These are phyloP conservation scores for Oscheius sp. DNA, from an alignment of 2,888 invertebrate species.

Conservation along the genomic window DNA sequence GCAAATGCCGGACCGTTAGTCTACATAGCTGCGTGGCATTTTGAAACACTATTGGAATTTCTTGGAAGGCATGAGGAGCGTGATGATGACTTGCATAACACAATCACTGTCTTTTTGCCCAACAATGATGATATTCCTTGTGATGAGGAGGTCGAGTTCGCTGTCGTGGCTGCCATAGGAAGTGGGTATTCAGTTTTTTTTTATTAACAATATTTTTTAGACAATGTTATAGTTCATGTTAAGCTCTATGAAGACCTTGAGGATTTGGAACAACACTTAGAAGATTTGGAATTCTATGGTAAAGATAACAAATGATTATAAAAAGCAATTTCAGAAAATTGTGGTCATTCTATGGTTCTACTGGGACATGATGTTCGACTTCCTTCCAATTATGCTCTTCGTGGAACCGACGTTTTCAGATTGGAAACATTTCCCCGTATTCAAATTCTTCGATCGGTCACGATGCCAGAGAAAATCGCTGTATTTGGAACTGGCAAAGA, in stretches of 20 bases:
- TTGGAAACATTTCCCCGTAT: slow-evolving; percentile 3
- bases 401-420: slow-evolving; percentile 1
- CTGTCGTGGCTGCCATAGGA: neutral
- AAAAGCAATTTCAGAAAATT: slow-evolving; percentile 7
- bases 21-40: neutral
- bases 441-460: neutral
- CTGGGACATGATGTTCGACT: neutral
- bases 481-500: slow-evolving; percentile 2
- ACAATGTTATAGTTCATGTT: neutral
- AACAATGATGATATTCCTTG: neutral
- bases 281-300: neutral
- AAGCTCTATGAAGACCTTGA: neutral
- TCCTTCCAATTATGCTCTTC: neutral
- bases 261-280: neutral
- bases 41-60: slow-evolving; percentile 1
- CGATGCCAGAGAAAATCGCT: slow-evolving; percentile 17
- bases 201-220: neutral
- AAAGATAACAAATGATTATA: neutral
- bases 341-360: slow-evolving; percentile 7
- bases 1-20: neutral
- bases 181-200: neutral
- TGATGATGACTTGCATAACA: neutral
- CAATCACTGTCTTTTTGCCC: neutral
- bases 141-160: slow-evolving; percentile 5
- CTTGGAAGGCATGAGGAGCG: neutral